A percentile compares a stretch with the other conserved stretches of the same genome.
These are phyloP conservation scores for Halisarca cf. caerulea DNA, from an alignment of 37 sponge, comb jelly and placozoan species.

Conservation along the genomic window DNA sequence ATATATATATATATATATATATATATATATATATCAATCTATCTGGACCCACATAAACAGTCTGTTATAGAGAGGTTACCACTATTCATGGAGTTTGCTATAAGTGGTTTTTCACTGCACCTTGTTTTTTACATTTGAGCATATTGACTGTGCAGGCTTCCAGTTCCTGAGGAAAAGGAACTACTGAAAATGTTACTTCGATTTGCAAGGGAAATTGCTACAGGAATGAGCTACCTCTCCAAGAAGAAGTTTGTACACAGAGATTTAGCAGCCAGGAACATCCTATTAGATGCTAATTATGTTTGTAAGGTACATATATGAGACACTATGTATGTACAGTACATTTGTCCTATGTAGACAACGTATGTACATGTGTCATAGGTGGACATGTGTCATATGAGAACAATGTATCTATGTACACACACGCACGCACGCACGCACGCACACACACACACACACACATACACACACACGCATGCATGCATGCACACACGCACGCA, in stretches of 20 bases:
- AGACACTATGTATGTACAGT: not conserved
- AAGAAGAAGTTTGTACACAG: slow-evolving; percentile 59
- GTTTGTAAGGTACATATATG: slow-evolving; percentile 45
- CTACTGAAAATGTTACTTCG: slow-evolving; percentile 7
- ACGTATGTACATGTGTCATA: not conserved
- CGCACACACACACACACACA: slow-evolving; percentile 18
- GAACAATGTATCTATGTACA: not conserved
- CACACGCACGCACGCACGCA: not conserved
- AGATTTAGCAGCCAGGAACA: slow-evolving; percentile 72
- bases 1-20: too few relatives aligned
- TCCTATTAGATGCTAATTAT: slow-evolving; percentile 38
- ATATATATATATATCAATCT: too few relatives aligned
- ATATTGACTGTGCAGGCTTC: not conserved
- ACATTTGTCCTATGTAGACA: not conserved
- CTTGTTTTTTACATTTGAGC: not conserved
- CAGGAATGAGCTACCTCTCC: slow-evolving; percentile 66
- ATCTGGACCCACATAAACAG: too few relatives aligned
- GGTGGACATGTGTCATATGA: not conserved
- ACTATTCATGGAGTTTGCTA: too few relatives aligned
- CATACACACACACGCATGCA: slow-evolving; percentile 17
- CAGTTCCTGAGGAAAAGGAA: too few relatives aligned
- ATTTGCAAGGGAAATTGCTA: slow-evolving; percentile 58
- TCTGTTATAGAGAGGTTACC: too few relatives aligned
- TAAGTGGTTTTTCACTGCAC: not conserved
- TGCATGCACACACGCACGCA: slow-evolving; percentile 14